Base-by-base conservation (phyloP, 1,140 invertebrate genomes). In the Geopemphigus sp. region DNA sequence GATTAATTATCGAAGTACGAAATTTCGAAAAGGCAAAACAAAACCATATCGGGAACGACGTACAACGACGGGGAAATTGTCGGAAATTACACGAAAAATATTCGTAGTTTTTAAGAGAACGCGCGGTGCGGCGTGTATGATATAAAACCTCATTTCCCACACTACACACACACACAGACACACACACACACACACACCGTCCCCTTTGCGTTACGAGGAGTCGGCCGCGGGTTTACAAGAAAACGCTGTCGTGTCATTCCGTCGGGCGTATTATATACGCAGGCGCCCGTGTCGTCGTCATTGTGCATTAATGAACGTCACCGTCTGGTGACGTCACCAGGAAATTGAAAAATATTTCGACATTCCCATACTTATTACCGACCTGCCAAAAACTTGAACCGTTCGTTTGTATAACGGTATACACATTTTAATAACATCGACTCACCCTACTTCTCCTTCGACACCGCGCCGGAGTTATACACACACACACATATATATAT, bases 291-390 rank as follows among this genome's bases (percentile, higher is more conserved):
- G 59, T 8, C 26, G 5, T 8, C 59, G 47, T 50, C 39, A 61
- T 78, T 78, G 57, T 59, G 39, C 39, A 78, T 78, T 61, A 78
- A 78, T 78, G 74, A 78, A 78, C 74, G 74, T 78, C 22, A 39
- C 24, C 8, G 74, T 78, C 74, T 78, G 74, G 74, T 78, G 74
- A 78, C 74, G 74, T 78, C 74, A 63, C 56, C 74, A 78, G 74
- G 74, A 78, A 78, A 78, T 78, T 78, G 74, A 78, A 78, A 78
- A 78, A 78, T 78, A 61, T 78, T 78, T 78, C 74, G 56, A 78
- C 74, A 61, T 78, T 47, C 74, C 17, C 57, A 29, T 78, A 63
- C 74, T 78, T 78, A 78, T 78, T 78, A 78, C 74, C 39, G 57
- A 78, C 74, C 74, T 78, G 74, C 74, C 74, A 78, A 78, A 78